phyloP scores from a whole-genome alignment of 1,140 invertebrate genomes.

The Thereuonema tuberculata region DNA sequence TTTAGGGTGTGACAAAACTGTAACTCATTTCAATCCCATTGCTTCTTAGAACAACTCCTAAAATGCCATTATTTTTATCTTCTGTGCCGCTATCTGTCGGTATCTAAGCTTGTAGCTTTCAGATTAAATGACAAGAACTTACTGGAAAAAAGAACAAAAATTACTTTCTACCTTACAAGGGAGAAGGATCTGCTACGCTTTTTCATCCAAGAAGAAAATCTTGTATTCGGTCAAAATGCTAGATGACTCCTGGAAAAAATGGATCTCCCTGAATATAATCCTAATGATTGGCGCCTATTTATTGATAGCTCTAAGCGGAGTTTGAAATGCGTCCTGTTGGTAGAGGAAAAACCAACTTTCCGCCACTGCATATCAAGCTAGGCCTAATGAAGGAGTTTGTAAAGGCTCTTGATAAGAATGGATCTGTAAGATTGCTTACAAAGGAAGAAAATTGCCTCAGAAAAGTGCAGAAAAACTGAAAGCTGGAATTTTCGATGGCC shows the following conservation, averaged over 20 bases:
- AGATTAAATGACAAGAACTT: not conserved
- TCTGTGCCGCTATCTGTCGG: not conserved
- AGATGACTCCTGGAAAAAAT: not conserved
- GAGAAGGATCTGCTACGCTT: slow-evolving; percentile 3
- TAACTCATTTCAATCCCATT: no score
- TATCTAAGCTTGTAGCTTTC: not conserved
- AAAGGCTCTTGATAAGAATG: not conserved
- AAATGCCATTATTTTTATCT: no score
- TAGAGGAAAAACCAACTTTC: not conserved
- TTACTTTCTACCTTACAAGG: not conserved
- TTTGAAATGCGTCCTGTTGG: not conserved
- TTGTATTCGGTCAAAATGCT: not conserved
- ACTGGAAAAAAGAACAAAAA: not conserved
- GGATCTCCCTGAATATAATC: slow-evolving; percentile 1
- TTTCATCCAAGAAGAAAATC: not conserved
- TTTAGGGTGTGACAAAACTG: no score
- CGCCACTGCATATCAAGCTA: not conserved
- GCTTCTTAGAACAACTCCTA: no score
- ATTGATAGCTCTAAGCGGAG: not conserved
- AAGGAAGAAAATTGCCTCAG: not conserved
- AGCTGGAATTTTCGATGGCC: no score
- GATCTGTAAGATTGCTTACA: not conserved
- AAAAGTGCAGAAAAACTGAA: no score
- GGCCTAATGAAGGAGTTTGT: not conserved
- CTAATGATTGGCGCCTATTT: not conserved